phyloP scores from a whole-genome alignment of 2,888 invertebrate genomes.

The Eupithecia abbreviata region DNA sequence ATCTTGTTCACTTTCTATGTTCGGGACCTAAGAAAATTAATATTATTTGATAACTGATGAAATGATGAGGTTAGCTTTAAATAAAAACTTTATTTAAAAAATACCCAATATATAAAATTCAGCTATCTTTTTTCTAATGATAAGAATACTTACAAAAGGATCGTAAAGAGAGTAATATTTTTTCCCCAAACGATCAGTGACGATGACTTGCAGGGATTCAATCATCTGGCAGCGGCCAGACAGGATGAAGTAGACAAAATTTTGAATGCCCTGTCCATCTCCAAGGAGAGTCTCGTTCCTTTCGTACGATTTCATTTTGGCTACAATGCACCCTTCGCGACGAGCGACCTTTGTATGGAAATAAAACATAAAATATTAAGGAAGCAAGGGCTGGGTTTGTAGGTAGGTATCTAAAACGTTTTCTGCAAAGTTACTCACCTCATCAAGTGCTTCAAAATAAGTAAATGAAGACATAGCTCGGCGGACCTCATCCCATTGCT shows the following conservation, averaged over 20 bases:
- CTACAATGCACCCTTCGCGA: slow-evolving; percentile 86
- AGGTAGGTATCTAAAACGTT: background rate
- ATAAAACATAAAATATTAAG: background rate
- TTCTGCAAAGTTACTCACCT: slow-evolving; percentile 54
- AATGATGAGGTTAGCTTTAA: background rate
- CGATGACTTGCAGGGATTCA: slow-evolving; percentile 79
- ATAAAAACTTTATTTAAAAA: background rate
- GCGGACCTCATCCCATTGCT: slow-evolving; percentile 85
- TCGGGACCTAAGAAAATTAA: slow-evolving; percentile 54
- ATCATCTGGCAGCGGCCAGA: slow-evolving; percentile 85
- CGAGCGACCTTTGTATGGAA: slow-evolving; percentile 69
- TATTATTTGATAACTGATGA: background rate
- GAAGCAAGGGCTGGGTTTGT: too few species aligned
- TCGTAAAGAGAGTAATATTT: slow-evolving; percentile 76
- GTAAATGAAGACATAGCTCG: slow-evolving; percentile 85
- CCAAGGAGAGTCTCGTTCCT: slow-evolving; percentile 83
- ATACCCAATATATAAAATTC: too few species aligned
- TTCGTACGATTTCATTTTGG: slow-evolving; percentile 83
- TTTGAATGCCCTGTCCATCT: slow-evolving; percentile 76
- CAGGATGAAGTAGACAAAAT: slow-evolving; percentile 83
- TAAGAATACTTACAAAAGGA: slow-evolving; percentile 65
- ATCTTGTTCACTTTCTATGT: slow-evolving; percentile 73
- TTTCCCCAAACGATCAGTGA: slow-evolving; percentile 61
- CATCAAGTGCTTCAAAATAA: slow-evolving; percentile 86
- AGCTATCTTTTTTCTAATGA: background rate